Evolutionary conservation across 2,113 vertebrate species (phyloP).

Genomic region (Todiramphus chloris): DNA sequence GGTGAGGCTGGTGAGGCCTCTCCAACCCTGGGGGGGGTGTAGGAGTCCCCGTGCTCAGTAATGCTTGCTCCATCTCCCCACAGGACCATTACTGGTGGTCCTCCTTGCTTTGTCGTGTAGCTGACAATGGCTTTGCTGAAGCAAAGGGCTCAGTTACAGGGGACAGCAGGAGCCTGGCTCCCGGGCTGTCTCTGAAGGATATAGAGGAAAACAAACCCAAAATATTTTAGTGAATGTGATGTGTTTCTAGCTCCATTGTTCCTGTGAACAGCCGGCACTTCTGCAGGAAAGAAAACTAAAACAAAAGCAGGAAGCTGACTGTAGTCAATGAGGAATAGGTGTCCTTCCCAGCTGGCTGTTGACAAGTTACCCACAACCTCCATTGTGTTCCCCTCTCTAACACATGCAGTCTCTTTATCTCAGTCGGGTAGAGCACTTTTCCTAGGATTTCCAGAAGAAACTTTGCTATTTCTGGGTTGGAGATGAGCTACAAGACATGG

Average conservation of each 20-base stretch:
- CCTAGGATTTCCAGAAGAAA: not conserved
- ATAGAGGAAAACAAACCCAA: not conserved
- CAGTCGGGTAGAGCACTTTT: not conserved
- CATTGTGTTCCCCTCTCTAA: not conserved
- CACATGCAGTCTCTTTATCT: not conserved
- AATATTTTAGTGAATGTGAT: not conserved
- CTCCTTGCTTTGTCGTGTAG: not conserved
- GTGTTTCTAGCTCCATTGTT: constrained; percentile 46
- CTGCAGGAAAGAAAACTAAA: constrained; percentile 46
- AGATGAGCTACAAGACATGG: not conserved
- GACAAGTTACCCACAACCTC: not conserved
- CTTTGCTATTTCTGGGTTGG: not conserved
- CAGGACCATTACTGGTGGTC: not conserved
- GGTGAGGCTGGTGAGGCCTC: not conserved
- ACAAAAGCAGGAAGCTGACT: constrained; percentile 63
- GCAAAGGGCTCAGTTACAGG: not conserved
- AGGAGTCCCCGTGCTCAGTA: not conserved
- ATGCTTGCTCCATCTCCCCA: fast-evolving
- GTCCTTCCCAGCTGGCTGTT: constrained; percentile 46
- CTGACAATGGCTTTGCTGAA: not conserved
- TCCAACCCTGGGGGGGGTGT: fast-evolving
- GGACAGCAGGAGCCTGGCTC: not conserved
- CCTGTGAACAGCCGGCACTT: not conserved
- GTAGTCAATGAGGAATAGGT: constrained; percentile 29
- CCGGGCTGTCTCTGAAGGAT: not conserved